Evolutionary conservation across 2,797 vertebrate genomes (phyloP).

Genomic region (Urosaurus nigricauda): DNA sequence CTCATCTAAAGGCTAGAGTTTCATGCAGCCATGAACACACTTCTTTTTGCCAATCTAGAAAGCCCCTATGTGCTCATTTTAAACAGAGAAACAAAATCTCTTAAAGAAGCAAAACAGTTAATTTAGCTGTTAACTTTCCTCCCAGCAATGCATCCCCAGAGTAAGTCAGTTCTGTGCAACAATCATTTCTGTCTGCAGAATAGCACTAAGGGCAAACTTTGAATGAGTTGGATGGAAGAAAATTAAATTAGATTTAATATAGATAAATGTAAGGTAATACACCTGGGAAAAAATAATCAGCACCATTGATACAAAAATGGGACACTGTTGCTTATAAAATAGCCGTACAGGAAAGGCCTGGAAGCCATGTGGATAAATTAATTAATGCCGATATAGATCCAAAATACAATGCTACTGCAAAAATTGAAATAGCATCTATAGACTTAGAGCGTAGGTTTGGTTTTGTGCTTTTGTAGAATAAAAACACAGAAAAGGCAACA

Average conservation of each 20-base stretch:
- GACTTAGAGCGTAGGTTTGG: conserved; percentile 37
- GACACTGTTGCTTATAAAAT: conserved; percentile 65
- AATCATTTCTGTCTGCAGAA: conserved; percentile 69
- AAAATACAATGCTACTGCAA: conserved; percentile 30
- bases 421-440: conserved; percentile 43
- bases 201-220: conserved; percentile 60
- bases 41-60: too few species aligned
- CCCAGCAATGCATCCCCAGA: conserved; percentile 44
- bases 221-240: conserved; percentile 60
- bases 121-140: conserved; percentile 46
- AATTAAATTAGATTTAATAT: conserved; percentile 76
- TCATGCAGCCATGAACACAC: too few species aligned
- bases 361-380: conserved; percentile 50
- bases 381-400: conserved; percentile 56
- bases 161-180: conserved; percentile 62
- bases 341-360: conserved; percentile 34
- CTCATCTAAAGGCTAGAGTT: too few species aligned
- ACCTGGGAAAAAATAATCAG: conserved; percentile 67
- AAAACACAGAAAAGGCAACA: conserved; percentile 21
- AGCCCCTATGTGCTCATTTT: conserved; percentile 21
- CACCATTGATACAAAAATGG: conserved; percentile 51
- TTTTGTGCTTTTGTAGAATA: conserved; percentile 21
- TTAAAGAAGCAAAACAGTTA: conserved; percentile 58
- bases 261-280: conserved; percentile 73
- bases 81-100: conserved; percentile 60